Evolutionary conservation across 2,888 invertebrate genomes (phyloP).

Genomic region (Limenitis camilla): DNA sequence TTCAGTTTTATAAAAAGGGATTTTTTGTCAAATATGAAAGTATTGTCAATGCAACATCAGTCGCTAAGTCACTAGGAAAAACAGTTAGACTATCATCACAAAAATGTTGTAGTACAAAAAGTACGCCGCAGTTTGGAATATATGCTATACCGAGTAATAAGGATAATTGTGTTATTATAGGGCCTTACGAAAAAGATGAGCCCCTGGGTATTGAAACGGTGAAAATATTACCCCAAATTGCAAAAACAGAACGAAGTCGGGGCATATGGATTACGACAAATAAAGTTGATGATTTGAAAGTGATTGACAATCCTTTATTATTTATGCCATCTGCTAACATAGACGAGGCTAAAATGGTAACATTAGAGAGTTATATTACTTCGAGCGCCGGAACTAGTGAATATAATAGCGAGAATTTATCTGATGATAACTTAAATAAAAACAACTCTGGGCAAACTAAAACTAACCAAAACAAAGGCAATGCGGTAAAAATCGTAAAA

Average conservation of each 20-base stretch:
- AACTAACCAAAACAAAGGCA: constrained; percentile 13
- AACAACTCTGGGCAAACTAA: background rate
- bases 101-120: constrained; percentile 35
- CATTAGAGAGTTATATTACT: constrained; percentile 6
- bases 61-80: constrained; percentile 59
- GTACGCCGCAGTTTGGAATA: constrained; percentile 54
- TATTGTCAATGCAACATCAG: constrained; percentile 61
- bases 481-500: constrained; percentile 37
- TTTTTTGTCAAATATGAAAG: constrained; percentile 72
- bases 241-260: constrained; percentile 39
- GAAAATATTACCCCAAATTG: constrained; percentile 32
- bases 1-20: constrained; percentile 64
- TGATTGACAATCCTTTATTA: constrained; percentile 56
- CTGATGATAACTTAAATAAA: background rate
- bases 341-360: constrained; percentile 11
- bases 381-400: background rate
- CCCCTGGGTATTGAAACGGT: constrained; percentile 57
- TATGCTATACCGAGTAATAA: constrained; percentile 55
- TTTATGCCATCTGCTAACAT: constrained; percentile 38
- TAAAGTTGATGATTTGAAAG: constrained; percentile 52
- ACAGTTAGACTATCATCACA: constrained; percentile 65
- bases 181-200: constrained; percentile 59
- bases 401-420: background rate
- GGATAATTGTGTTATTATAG: constrained; percentile 55
- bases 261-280: constrained; percentile 61